Percentiles rank a stretch among this genome's conserved stretches.
These are phyloP conservation scores for Diarsia rubi DNA, from an alignment of 2,888 invertebrate species.

Conservation along the genomic window DNA sequence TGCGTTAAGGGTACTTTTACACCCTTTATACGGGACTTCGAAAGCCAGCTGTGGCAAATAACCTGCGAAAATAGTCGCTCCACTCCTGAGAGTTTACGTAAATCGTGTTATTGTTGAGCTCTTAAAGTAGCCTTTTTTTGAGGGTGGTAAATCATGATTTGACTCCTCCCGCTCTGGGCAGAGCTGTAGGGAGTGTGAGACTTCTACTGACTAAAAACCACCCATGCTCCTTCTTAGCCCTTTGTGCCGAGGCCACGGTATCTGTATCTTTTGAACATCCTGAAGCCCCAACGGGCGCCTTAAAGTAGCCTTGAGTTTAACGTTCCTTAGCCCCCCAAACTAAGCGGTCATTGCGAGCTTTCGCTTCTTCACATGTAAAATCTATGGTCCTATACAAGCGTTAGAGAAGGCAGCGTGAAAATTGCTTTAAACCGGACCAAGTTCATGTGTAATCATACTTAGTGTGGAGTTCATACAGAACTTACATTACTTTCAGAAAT, in stretches of 20 bases:
- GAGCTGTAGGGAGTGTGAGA: no score
- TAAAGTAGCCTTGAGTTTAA: background rate
- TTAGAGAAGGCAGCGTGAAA: constrained; percentile 7
- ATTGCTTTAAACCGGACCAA: constrained; percentile 41
- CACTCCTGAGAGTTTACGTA: background rate
- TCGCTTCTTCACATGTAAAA: background rate
- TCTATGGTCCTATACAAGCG: background rate
- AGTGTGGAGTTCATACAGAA: background rate
- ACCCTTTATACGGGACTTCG: no score
- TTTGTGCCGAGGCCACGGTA: no score
- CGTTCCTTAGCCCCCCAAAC: background rate
- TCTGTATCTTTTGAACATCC: no score
- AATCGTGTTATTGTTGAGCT: background rate
- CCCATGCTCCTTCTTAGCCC: no score
- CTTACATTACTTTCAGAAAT: constrained; percentile 24
- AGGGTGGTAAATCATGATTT: no score
- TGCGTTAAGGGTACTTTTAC: no score
- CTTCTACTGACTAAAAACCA: no score
- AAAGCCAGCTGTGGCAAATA: no score
- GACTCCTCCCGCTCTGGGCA: no score
- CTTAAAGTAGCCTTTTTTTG: background rate
- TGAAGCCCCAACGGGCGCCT: no score
- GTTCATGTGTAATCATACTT: constrained; percentile 46
- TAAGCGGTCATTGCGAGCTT: no score
- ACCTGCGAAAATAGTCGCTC: background rate